Percentiles rank a stretch among this genome's conserved stretches.
These are phyloP conservation scores for Recurvirostra avosetta DNA, from an alignment of 2,113 vertebrate genomes.

Conservation along the genomic window DNA sequence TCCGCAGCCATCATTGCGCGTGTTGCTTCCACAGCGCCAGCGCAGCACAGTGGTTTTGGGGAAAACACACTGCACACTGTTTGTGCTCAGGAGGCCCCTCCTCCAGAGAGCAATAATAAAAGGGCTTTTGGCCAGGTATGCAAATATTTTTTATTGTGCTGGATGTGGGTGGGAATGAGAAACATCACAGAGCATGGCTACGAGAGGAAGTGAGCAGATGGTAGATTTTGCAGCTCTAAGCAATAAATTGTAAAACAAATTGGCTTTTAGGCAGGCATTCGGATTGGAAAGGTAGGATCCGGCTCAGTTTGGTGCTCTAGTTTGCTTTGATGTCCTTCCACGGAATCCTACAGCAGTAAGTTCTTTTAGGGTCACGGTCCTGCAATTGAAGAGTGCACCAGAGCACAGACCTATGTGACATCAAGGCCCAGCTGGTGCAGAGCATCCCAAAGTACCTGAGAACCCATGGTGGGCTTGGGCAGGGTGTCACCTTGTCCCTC, in stretches of 20 bases:
- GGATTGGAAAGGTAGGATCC: not conserved
- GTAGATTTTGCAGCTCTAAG: not conserved
- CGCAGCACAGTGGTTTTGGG: not conserved
- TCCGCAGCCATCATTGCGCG: fast-evolving
- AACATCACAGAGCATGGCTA: not conserved
- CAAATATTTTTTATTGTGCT: not conserved
- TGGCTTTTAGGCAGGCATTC: not conserved
- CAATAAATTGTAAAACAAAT: not conserved
- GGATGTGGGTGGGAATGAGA: not conserved
- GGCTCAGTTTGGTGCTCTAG: not conserved
- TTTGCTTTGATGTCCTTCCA: not conserved
- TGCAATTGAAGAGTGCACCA: fast-evolving
- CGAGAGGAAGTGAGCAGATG: not conserved
- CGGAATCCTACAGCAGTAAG: not conserved
- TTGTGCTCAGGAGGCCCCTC: not conserved
- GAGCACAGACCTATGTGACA: not conserved
- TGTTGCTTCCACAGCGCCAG: fast-evolving
- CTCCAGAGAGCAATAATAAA: not conserved
- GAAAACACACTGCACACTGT: fast-evolving
- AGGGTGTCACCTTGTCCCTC: not conserved
- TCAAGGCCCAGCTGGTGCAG: too few species aligned
- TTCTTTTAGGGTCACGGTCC: fast-evolving
- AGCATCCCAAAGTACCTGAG: not conserved
- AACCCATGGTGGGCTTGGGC: fast-evolving
- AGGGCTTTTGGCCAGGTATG: not conserved